Conservation (phyloP, 2,113 vertebrate genomes). For the Percopsis transmontana region DNA sequence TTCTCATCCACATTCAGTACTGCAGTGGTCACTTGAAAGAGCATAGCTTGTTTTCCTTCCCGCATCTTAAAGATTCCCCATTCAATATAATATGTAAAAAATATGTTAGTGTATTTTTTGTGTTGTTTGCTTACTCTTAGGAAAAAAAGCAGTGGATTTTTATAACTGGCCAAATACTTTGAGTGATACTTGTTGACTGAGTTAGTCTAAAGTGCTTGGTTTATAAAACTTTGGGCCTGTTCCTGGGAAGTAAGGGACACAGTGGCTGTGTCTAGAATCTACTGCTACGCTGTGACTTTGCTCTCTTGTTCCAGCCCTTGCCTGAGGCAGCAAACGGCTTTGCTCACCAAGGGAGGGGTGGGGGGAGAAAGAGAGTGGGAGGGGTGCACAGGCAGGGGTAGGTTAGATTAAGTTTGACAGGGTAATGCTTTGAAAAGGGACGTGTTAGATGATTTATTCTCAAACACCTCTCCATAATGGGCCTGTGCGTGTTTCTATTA, state of each 20-base stretch:
- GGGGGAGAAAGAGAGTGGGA: constrained; percentile 23
- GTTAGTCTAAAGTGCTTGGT: constrained; percentile 27
- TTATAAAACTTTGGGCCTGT: constrained; percentile 28
- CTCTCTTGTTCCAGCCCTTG: constrained; percentile 77
- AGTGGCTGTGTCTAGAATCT: constrained; percentile 55
- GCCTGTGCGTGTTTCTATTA: constrained; percentile 65
- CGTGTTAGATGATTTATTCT: constrained; percentile 75
- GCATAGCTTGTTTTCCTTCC: constrained; percentile 52
- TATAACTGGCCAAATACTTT: constrained; percentile 15
- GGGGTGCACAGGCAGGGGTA: constrained; percentile 50
- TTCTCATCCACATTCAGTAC: constrained; percentile 63
- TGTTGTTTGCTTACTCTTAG: neutral
- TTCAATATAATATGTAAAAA: constrained; percentile 2
- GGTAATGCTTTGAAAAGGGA: constrained; percentile 72
- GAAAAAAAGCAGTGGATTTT: constrained; percentile 5
- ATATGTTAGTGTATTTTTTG: neutral
- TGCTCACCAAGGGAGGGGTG: constrained; percentile 59
- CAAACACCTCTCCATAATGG: constrained; percentile 67
- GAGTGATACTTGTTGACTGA: constrained; percentile 17
- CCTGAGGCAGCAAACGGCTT: constrained; percentile 74
- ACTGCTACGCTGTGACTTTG: constrained; percentile 70
- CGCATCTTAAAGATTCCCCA: constrained; percentile 6
- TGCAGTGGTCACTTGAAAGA: constrained; percentile 63
- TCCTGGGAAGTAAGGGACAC: constrained; percentile 42
- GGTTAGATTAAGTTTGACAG: constrained; percentile 75